These are phyloP conservation scores for Notospermus geniculatus DNA, from an alignment of 1,140 invertebrate genomes.

Conservation along the genomic window DNA sequence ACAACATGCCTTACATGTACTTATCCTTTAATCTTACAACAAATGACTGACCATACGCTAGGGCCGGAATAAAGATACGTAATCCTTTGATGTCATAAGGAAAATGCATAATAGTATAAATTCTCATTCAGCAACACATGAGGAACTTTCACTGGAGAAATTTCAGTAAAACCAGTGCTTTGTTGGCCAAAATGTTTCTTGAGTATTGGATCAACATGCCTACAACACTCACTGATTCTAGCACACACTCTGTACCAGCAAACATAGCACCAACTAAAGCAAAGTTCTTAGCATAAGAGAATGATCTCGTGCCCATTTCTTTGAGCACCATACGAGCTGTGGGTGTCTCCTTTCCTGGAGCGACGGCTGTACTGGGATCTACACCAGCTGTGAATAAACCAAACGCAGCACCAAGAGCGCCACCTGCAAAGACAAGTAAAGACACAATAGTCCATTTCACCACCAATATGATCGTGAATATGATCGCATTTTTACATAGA, in stretches of 20 bases:
- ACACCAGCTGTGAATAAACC: conserved; percentile 94
- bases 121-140: too few relatives aligned
- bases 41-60: too few relatives aligned
- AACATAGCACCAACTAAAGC: conserved; percentile 91
- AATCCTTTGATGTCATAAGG: too few relatives aligned
- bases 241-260: conserved; percentile 85
- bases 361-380: conserved; percentile 77
- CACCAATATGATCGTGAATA: background rate
- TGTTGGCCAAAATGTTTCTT: too few relatives aligned
- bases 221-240: conserved; percentile 71
- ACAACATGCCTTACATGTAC: too few relatives aligned
- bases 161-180: too few relatives aligned
- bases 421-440: conserved; percentile 62
- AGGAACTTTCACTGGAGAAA: too few relatives aligned
- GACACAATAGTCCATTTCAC: background rate
- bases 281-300: conserved; percentile 97
- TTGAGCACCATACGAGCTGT: conserved; percentile 57
- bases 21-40: too few relatives aligned
- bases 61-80: too few relatives aligned
- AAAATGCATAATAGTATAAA: too few relatives aligned
- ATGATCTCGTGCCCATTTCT: conserved; percentile 88
- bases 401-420: conserved; percentile 87
- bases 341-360: conserved; percentile 63
- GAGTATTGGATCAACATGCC: too few relatives aligned
- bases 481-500: background rate